Evolutionary conservation across 1,140 invertebrate species (phyloP).

Genomic region (Heliconius nattereri): DNA sequence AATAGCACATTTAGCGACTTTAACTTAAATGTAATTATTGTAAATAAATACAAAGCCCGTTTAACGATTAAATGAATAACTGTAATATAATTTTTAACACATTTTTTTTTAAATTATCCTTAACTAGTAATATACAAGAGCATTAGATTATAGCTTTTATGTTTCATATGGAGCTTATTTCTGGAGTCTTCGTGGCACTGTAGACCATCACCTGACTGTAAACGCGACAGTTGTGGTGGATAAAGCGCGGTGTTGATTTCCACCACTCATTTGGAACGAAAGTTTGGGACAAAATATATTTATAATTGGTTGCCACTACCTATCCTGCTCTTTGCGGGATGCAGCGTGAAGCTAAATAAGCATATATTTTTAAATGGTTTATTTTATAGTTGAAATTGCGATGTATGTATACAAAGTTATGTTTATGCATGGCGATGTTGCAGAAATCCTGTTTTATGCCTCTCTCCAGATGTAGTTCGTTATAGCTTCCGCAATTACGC

Average conservation of each 20-base stretch:
- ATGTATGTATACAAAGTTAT: background rate
- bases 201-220: too few relatives aligned
- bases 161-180: background rate
- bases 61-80: background rate
- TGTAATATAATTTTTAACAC: background rate
- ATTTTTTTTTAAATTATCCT: background rate
- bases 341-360: background rate
- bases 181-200: too few relatives aligned
- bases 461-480: background rate
- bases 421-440: background rate
- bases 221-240: too few relatives aligned
- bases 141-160: background rate
- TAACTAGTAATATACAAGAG: background rate
- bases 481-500: background rate
- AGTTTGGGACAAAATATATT: too few relatives aligned
- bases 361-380: background rate
- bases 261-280: too few relatives aligned
- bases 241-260: too few relatives aligned
- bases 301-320: too few relatives aligned
- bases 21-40: background rate
- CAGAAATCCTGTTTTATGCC: slow-evolving; percentile 10
- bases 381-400: background rate
- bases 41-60: background rate
- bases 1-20: background rate
- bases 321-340: too few relatives aligned